phyloP scores from a whole-genome alignment of 2,888 invertebrate species.

The Norana najaformis region DNA sequence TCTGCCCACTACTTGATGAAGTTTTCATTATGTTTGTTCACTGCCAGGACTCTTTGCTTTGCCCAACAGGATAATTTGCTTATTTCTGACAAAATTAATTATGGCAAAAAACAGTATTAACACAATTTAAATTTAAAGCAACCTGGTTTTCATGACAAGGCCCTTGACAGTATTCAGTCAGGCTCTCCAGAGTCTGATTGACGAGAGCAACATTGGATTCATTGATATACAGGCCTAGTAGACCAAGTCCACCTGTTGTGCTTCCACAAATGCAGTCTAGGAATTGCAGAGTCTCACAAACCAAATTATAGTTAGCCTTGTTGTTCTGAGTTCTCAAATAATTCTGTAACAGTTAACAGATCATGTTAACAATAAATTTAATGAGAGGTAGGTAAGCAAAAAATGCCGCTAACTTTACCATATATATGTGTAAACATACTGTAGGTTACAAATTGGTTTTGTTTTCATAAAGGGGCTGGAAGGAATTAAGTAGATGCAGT shows the following conservation, averaged over 20 bases:
- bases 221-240: constrained; percentile 94
- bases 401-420: not conserved
- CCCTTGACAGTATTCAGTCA: constrained; percentile 95
- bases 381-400: not conserved
- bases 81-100: not conserved
- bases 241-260: constrained; percentile 96
- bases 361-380: not conserved
- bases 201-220: constrained; percentile 95
- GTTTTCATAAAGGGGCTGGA: too few species aligned
- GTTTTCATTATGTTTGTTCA: too few species aligned
- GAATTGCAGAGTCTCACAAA: constrained; percentile 96
- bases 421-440: not conserved
- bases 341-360: constrained; percentile 71
- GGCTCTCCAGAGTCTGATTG: constrained; percentile 94
- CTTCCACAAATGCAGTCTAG: constrained; percentile 98
- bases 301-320: constrained; percentile 93
- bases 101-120: not conserved
- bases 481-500: too few species aligned
- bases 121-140: not conserved
- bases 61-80: not conserved
- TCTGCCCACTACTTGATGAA: too few species aligned
- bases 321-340: constrained; percentile 91
- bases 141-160: constrained; percentile 92
- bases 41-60: not conserved
- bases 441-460: too few species aligned